Evolutionary conservation across 2,888 invertebrate genomes (phyloP).

Genomic region (Entomobrya proxima): DNA sequence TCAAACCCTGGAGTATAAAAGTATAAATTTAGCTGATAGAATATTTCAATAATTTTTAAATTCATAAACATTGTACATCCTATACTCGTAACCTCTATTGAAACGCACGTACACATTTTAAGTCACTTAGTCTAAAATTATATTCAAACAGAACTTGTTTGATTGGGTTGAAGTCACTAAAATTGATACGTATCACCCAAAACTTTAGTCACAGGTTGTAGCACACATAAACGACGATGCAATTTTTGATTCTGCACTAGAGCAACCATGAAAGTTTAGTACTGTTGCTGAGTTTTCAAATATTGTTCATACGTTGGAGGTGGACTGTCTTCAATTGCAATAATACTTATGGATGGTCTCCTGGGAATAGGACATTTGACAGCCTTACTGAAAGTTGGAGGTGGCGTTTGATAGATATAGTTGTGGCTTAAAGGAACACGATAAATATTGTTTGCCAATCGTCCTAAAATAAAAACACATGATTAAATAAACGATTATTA

Average conservation of each 20-base stretch:
- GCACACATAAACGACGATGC: too few relatives aligned
- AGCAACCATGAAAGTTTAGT: too few relatives aligned
- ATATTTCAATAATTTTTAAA: background rate
- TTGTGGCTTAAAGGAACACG: constrained; percentile 49
- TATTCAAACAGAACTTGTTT: background rate
- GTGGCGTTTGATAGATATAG: constrained; percentile 62
- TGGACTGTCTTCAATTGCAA: constrained; percentile 63
- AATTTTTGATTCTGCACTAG: background rate
- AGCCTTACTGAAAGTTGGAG: constrained; percentile 70
- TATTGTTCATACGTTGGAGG: constrained; percentile 72
- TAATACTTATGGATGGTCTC: constrained; percentile 4
- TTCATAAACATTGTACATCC: background rate
- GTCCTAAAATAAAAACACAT: constrained; percentile 35
- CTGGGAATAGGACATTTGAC: constrained; percentile 53
- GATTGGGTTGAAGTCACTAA: too few relatives aligned
- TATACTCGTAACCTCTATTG: background rate
- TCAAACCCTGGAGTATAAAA: background rate
- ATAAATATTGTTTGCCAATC: constrained; percentile 48
- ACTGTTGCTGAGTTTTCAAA: constrained; percentile 47
- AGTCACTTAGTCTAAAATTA: background rate
- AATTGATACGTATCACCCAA: constrained; percentile 16
- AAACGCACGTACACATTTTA: background rate
- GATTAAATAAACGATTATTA: too few relatives aligned
- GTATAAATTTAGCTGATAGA: background rate
- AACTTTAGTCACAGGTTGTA: too few relatives aligned